These are phyloP conservation scores for Cyclargus thomasi DNA, from an alignment of 1,140 invertebrate species.

Conservation along the genomic window DNA sequence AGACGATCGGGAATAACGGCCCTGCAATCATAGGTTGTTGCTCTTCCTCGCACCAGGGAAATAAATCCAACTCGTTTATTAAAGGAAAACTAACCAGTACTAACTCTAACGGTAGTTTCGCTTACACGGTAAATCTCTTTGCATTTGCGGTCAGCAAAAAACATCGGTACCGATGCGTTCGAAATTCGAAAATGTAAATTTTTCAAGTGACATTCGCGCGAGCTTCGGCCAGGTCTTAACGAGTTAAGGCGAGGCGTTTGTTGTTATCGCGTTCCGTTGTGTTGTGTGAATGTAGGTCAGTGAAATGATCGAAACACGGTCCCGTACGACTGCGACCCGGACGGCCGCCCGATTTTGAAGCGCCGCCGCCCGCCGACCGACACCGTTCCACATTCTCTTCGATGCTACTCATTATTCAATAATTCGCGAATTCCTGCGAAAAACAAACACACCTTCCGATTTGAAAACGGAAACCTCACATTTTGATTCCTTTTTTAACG, in stretches of 20 bases:
- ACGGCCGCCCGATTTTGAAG: constrained; percentile 55
- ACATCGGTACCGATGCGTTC: not conserved
- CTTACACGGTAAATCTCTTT: constrained; percentile 4
- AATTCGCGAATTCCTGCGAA: constrained; percentile 24
- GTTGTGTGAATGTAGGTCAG: constrained; percentile 64
- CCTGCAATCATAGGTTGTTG: constrained; percentile 73
- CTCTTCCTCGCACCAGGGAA: constrained; percentile 49
- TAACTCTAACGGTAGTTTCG: constrained; percentile 11
- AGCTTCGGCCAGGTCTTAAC: not conserved
- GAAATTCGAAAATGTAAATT: constrained; percentile 4
- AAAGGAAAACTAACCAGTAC: constrained; percentile 36
- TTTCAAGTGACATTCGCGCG: not conserved
- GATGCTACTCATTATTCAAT: constrained; percentile 30
- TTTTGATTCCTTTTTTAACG: not conserved
- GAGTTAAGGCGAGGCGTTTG: constrained; percentile 28
- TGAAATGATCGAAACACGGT: constrained; percentile 68
- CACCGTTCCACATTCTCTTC: constrained; percentile 44
- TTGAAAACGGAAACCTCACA: not conserved
- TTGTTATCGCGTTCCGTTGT: constrained; percentile 45
- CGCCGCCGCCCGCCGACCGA: constrained; percentile 39
- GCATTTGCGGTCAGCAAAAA: not conserved
- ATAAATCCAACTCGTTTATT: constrained; percentile 48
- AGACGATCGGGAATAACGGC: constrained; percentile 66
- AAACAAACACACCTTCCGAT: constrained; percentile 18
- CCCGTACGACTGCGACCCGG: constrained; percentile 63